phyloP scores from a whole-genome alignment of 1,140 invertebrate genomes.

The Megalonaias nervosa region DNA sequence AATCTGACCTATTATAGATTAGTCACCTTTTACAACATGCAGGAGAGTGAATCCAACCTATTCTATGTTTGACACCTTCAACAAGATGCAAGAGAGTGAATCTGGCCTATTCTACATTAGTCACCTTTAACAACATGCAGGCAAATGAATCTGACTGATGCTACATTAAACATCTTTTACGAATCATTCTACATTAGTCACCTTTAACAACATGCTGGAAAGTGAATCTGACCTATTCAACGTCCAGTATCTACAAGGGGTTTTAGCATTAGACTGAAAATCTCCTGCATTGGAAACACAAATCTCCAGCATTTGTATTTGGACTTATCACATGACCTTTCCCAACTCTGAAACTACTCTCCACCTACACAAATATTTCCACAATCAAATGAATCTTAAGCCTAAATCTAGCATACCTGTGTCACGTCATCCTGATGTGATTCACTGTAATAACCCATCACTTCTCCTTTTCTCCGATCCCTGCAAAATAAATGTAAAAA shows the following conservation, averaged over 20 bases:
- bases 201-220: not conserved
- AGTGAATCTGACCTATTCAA: not conserved
- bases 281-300: too few relatives aligned
- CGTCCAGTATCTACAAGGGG: not conserved
- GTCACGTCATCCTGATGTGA: slow-evolving; percentile 89
- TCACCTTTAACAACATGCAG: too few relatives aligned
- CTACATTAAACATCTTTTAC: too few relatives aligned
- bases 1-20: too few relatives aligned
- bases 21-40: too few relatives aligned
- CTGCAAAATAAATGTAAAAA: slow-evolving; percentile 38
- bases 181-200: too few relatives aligned
- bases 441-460: slow-evolving; percentile 89
- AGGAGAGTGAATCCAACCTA: too few relatives aligned
- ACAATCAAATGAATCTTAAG: not conserved
- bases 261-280: not conserved
- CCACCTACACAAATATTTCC: slow-evolving; percentile 18
- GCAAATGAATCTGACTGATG: too few relatives aligned
- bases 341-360: not conserved
- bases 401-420: slow-evolving; percentile 72
- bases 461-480: slow-evolving; percentile 69
- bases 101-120: too few relatives aligned
- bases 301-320: not conserved
- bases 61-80: too few relatives aligned
- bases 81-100: too few relatives aligned
- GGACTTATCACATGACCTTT: not conserved